Base-by-base conservation (phyloP, 2,113 vertebrate species). In the Octodon degus region DNA sequence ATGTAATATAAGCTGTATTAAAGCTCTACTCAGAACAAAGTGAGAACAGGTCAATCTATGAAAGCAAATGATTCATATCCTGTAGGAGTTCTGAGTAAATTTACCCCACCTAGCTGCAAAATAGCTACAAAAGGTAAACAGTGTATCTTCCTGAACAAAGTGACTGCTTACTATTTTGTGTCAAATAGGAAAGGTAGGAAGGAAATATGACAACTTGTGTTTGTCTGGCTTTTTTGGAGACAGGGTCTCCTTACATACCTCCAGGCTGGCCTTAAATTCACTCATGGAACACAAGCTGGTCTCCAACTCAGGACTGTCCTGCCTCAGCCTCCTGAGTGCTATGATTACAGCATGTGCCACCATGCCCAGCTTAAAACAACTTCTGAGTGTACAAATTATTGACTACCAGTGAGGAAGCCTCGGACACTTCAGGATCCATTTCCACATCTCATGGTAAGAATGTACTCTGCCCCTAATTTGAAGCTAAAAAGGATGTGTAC, bases 31-130 rank as follows among this genome's bases (percentile, higher is more conserved):
- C 60, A 96, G 91, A 94, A 94, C 97, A 95, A 98, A 92, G 87
- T 96, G 94, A 98, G 96, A 98, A 97, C 43, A 95, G 0, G 94
- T 90, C 93, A 97, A 93, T 94, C 95, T 98, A 97, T 98, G 96
- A 98, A 25, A 96, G 92, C 96, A 97, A 97, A 53, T 98, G 98
- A 98, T 97, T 98, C 98, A 98, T 16, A 98, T 97, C 97, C 98
- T 98, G 97, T 98, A 97, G 98, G 97, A 98, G 98, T 98, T 96
- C 53, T 3, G 91, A 98, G 96, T 96, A 92, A 97, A 97, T 98
- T 97, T 97, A 97, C 93, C 90, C 80, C 97, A 97, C 94, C 97
- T 95, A 95, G 84, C 90, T 97, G 95, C 91, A 96, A 94, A 97
- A 97, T 7, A 92, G 83, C 83, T 86, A 55, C 96, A 97, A 96